Evolutionary conservation across 2,888 invertebrate species (phyloP).

Genomic region (Mimumesa dahlbomi): DNA sequence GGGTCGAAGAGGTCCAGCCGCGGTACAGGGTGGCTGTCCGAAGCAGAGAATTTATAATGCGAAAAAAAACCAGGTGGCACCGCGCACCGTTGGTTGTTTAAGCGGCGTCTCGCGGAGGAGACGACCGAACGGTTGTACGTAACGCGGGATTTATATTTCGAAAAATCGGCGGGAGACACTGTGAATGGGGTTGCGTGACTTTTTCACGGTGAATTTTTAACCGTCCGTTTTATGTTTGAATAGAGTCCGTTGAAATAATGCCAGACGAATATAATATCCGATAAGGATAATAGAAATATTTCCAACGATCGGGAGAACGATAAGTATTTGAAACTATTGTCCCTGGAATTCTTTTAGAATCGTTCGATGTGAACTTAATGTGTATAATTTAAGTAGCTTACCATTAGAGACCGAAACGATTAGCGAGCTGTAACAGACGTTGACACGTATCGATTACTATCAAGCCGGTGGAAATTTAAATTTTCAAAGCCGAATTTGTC

Average conservation of each 20-base stretch:
- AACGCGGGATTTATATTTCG: conserved; percentile 53
- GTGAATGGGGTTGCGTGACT: conserved; percentile 38
- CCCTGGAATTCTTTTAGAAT: too few species aligned
- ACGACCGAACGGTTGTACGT: conserved; percentile 53
- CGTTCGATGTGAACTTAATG: too few species aligned
- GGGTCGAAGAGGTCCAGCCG: conserved; percentile 49
- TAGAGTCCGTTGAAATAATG: too few species aligned
- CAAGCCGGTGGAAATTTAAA: conserved; percentile 16
- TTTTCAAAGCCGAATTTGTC: conserved; percentile 14
- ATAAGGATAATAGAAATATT: too few species aligned
- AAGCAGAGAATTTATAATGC: conserved; percentile 74
- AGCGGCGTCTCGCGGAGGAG: conserved; percentile 46
- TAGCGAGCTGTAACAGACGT: too few species aligned
- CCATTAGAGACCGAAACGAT: too few species aligned
- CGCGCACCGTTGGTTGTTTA: conserved; percentile 56
- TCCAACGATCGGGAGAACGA: too few species aligned
- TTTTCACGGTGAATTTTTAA: conserved; percentile 41
- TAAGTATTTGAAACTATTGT: too few species aligned
- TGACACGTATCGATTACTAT: background rate
- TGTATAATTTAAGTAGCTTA: too few species aligned
- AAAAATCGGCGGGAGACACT: conserved; percentile 35
- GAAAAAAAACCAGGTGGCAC: conserved; percentile 62
- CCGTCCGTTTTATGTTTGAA: too few species aligned
- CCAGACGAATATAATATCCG: too few species aligned
- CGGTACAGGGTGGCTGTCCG: conserved; percentile 64